Evolutionary conservation across 2,113 vertebrate species (phyloP).

Genomic region (Sinocyclocheilus maitianheensis): DNA sequence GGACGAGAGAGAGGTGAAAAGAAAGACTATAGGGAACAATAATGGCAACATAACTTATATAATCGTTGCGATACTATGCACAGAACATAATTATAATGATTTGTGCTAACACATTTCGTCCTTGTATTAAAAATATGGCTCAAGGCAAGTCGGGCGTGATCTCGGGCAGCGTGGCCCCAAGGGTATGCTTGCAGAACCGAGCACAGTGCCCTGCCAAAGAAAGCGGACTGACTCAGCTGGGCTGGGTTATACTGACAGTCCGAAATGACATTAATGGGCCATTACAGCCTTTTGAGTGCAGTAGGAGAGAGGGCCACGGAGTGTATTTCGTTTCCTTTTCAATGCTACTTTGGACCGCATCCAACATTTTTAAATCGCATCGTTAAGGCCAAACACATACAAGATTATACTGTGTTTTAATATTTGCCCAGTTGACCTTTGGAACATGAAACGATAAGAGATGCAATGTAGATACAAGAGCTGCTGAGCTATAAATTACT

Average conservation of each 20-base stretch:
- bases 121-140: constrained; percentile 75
- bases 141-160: constrained; percentile 69
- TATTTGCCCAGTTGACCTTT: constrained; percentile 51
- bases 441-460: constrained; percentile 31
- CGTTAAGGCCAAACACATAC: constrained; percentile 40
- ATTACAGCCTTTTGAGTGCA: constrained; percentile 41
- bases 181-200: constrained; percentile 69
- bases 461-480: background rate
- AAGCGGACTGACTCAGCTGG: constrained; percentile 61
- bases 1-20: constrained; percentile 54
- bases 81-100: constrained; percentile 75
- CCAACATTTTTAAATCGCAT: constrained; percentile 43
- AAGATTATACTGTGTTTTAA: constrained; percentile 35
- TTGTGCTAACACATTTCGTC: constrained; percentile 70
- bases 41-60: constrained; percentile 66
- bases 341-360: constrained; percentile 62
- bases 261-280: constrained; percentile 71
- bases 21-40: constrained; percentile 59
- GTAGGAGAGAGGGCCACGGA: constrained; percentile 63
- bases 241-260: constrained; percentile 68
- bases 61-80: constrained; percentile 65
- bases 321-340: constrained; percentile 69
- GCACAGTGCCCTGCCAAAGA: constrained; percentile 70
- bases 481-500: background rate
- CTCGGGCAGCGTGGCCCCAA: constrained; percentile 62